These are phyloP conservation scores for Girardia tigrina DNA, from an alignment of 2,888 invertebrate genomes.

Conservation along the genomic window DNA sequence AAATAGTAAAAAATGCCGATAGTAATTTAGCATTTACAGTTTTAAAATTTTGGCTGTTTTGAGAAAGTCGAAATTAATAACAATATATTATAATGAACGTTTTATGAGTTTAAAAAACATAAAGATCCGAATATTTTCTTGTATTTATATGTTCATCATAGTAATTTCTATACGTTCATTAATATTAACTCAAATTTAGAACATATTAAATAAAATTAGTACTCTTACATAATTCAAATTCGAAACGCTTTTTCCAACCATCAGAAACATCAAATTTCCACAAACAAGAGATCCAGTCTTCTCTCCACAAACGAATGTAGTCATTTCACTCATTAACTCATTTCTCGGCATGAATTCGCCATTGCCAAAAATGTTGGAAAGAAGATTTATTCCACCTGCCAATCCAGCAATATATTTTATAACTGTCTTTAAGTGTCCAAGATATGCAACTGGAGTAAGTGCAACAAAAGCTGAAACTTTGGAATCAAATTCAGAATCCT, in stretches of 20 bases:
- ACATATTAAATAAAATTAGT: too few species aligned
- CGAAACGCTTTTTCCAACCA: conserved; percentile 61
- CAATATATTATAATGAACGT: too few species aligned
- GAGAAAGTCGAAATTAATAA: too few species aligned
- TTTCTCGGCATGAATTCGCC: conserved; percentile 64
- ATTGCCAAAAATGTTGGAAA: conserved; percentile 57
- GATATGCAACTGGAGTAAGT: conserved; percentile 48
- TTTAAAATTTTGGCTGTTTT: too few species aligned
- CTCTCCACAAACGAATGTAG: conserved; percentile 57
- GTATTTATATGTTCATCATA: too few species aligned
- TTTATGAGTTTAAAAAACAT: too few species aligned
- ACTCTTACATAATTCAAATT: conserved; percentile 60
- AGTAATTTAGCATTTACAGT: too few species aligned
- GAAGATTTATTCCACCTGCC: not conserved
- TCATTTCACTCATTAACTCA: conserved; percentile 56
- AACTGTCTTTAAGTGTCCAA: conserved; percentile 39
- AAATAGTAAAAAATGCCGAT: too few species aligned
- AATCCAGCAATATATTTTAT: not conserved
- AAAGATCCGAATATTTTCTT: too few species aligned
- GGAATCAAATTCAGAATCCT: conserved; percentile 41
- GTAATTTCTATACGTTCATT: too few species aligned
- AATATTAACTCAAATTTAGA: too few species aligned
- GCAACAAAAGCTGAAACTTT: conserved; percentile 47
- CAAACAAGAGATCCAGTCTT: conserved; percentile 53
- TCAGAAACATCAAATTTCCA: conserved; percentile 60